Evolutionary conservation across 2,797 vertebrate species (phyloP).

Genomic region (Nothura maculosa): DNA sequence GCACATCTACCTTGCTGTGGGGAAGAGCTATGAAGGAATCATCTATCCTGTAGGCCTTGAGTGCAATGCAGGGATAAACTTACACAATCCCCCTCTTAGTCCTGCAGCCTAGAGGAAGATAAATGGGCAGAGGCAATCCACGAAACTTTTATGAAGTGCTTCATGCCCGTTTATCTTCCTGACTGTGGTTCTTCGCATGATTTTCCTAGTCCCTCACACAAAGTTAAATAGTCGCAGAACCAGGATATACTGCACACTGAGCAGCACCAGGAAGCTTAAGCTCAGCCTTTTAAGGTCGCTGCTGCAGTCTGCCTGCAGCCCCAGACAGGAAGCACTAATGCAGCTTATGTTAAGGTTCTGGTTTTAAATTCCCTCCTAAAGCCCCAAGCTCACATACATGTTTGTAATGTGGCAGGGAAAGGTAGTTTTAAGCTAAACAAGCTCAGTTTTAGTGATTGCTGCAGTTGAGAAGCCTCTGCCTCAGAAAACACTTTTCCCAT

Average conservation of each 20-base stretch:
- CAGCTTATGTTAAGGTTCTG: neutral
- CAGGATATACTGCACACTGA: neutral
- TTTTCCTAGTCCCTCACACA: neutral
- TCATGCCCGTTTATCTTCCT: neutral
- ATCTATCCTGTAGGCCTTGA: neutral
- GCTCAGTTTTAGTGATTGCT: neutral
- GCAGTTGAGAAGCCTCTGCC: neutral
- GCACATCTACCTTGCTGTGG: neutral
- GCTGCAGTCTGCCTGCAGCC: neutral
- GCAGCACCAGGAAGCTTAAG: rapidly evolving
- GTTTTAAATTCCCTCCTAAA: neutral
- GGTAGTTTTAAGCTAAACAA: neutral
- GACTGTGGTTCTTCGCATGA: neutral
- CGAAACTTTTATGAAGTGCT: neutral
- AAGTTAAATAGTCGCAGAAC: neutral
- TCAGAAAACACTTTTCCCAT: neutral
- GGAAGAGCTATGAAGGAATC: neutral
- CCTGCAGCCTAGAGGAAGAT: neutral
- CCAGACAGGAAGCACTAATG: neutral
- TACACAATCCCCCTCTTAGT: neutral
- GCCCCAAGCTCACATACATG: neutral
- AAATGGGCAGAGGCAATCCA: neutral
- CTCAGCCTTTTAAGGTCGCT: neutral
- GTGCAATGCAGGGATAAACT: neutral
- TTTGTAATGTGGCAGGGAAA: neutral